Evolutionary conservation across 37 sponge, comb jelly and placozoan genomes (phyloP).

Genomic region (Halisarca cf. caerulea): DNA sequence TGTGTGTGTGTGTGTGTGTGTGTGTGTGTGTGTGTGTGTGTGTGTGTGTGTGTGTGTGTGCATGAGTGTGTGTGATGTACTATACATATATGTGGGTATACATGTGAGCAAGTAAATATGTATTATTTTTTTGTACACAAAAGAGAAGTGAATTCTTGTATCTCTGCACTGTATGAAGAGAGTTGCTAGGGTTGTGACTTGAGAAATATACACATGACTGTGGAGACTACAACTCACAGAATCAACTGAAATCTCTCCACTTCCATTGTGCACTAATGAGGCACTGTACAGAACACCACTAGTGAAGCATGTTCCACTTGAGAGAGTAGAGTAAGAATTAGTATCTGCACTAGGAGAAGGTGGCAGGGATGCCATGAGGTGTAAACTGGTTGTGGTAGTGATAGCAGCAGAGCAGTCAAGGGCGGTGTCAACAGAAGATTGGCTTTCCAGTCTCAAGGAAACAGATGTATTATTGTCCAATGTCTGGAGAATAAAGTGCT

Average conservation of each 20-base stretch:
- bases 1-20: neutral
- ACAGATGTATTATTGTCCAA: neutral
- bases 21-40: neutral
- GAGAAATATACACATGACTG: no score
- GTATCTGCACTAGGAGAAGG: neutral
- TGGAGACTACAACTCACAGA: constrained; percentile 19
- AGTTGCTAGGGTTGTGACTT: no score
- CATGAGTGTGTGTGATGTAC: no score
- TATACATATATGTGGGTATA: neutral
- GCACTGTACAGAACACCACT: neutral
- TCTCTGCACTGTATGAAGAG: no score
- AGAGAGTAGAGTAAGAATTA: neutral
- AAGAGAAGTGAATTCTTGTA: no score
- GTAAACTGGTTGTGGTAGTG: neutral
- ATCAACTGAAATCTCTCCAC: neutral
- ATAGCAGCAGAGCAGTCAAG: constrained; percentile 24
- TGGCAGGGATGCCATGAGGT: neutral
- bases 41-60: neutral
- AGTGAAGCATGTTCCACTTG: neutral
- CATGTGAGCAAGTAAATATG: no score
- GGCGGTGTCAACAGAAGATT: neutral
- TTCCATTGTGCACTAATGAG: neutral
- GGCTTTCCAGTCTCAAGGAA: neutral
- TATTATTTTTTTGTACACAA: neutral
- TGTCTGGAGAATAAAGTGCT: neutral